Conservation (phyloP, 2,113 vertebrate genomes). For the Notothenia coriiceps region DNA sequence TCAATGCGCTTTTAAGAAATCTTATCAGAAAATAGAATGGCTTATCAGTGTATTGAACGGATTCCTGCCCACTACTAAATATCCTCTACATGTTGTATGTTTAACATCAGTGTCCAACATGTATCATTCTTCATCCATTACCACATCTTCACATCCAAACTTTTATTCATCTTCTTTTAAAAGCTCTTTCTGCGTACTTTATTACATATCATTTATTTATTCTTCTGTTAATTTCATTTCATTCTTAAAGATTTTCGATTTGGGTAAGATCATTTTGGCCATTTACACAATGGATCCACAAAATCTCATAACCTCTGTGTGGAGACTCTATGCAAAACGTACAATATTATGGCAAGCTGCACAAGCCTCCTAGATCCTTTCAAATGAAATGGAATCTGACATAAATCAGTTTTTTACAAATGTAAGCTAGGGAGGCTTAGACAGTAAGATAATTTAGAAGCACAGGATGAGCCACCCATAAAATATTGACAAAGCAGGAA, state of each 20-base stretch:
- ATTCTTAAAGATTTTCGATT: neutral
- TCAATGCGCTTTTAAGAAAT: conserved; percentile 3
- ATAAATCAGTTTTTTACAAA: neutral
- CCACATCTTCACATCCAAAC: conserved; percentile 38
- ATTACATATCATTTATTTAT: neutral
- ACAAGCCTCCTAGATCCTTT: neutral
- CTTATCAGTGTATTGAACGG: conserved; percentile 16
- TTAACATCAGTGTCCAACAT: conserved; percentile 14
- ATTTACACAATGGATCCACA: neutral
- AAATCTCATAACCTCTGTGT: neutral
- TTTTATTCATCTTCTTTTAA: conserved; percentile 14
- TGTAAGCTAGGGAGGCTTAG: too few relatives aligned
- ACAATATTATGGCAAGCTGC: neutral
- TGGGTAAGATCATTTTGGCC: neutral
- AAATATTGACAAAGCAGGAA: conserved; percentile 12
- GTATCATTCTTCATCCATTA: conserved; percentile 48
- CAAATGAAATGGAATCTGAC: neutral
- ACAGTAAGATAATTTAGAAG: neutral
- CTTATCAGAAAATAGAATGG: neutral
- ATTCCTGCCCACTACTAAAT: conserved; percentile 17
- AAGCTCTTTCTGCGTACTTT: conserved; percentile 10
- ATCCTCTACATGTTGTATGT: neutral
- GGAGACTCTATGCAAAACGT: neutral
- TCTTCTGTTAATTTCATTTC: neutral
- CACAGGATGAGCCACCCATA: neutral